Conservation (phyloP, 2,797 vertebrate species). For the Typhlichthys eigenmanni region DNA sequence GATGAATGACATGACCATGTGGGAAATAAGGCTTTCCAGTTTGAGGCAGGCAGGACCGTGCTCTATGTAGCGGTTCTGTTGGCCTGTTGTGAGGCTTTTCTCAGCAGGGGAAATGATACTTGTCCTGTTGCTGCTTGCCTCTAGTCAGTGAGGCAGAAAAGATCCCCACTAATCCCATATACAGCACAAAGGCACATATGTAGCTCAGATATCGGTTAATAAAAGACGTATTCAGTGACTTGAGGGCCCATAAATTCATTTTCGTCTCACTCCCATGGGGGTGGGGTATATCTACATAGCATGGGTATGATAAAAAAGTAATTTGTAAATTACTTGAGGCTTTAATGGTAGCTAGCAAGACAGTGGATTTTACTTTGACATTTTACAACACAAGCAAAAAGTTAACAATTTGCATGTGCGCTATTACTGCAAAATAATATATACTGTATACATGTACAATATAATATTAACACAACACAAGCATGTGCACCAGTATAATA, state of each 20-base stretch:
- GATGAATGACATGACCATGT: constrained; percentile 9
- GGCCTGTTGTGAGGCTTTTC: constrained; percentile 40
- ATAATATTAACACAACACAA: too few relatives aligned
- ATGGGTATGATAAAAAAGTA: constrained; percentile 27
- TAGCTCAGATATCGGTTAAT: constrained; percentile 55
- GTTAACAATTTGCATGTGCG: too few relatives aligned
- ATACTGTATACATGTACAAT: too few relatives aligned
- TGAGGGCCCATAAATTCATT: constrained; percentile 63
- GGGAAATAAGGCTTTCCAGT: constrained; percentile 27
- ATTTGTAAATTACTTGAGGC: constrained; percentile 62
- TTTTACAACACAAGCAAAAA: too few relatives aligned
- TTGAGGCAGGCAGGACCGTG: constrained; percentile 21
- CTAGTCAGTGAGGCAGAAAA: constrained; percentile 69
- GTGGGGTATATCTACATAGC: constrained; percentile 50
- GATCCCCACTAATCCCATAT: constrained; percentile 66
- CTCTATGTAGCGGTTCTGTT: constrained; percentile 15
- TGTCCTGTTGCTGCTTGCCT: constrained; percentile 52
- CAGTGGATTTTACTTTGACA: too few relatives aligned
- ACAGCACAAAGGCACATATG: constrained; percentile 61
- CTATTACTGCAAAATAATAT: too few relatives aligned
- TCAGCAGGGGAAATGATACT: constrained; percentile 63
- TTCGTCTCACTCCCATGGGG: constrained; percentile 50
- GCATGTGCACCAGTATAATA: too few relatives aligned
- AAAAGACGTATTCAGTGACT: constrained; percentile 68
- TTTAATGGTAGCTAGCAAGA: constrained; percentile 64